Base-by-base conservation (phyloP, 2,797 vertebrate genomes). In the Hemibagrus guttatus region DNA sequence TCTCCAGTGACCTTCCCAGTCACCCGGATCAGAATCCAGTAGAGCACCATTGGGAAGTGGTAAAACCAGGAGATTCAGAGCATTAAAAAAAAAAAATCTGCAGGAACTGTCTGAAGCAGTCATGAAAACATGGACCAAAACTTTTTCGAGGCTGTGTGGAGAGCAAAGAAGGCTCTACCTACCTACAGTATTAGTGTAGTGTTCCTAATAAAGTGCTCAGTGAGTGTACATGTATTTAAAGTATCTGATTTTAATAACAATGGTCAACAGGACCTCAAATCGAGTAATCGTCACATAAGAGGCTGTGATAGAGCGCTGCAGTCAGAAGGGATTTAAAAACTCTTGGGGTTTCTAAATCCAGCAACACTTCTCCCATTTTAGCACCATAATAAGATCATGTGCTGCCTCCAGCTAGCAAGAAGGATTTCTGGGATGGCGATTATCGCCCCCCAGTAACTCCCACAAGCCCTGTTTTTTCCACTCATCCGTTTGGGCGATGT, bases 371-470 rank as follows among this genome's bases (percentile, higher is more conserved):
- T 72, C 72, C 52, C 19, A 39, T 85, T 87, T 81, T 87, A 84
- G 86, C 59, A 79, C 21, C 21, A 76, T 82, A 90, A 88, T 88
- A 86, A 68, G 86, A 84, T 86, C 78, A 74, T 21, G 19, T 6
- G 17, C 75, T n/a, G 42, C 68, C 80, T 39, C 59, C 5, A 66
- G 56, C 52, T 69, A 83, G 79, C 11, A 12, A 61, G 72, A 66
- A 72, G 26, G 78, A 87, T 76, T 14, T 76, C 69, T 31, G 63
- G 52, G 72, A 49, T 68, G 78, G 64, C 58, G 76, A 72, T 84
- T 85, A 86, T 72, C 56, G 52, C 39, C 79, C 86, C 86, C 64
- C 59, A 21, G 64, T 75, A 80, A 78, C 69, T 69, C 74, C 83
- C 69, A 84, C 58, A 61, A 84, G 69, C 61, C 52, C 75, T 54